Percentiles rank a stretch among this genome's conserved stretches.
Conservation (phyloP, 2,888 invertebrate genomes). For the Endotricha flammealis region DNA sequence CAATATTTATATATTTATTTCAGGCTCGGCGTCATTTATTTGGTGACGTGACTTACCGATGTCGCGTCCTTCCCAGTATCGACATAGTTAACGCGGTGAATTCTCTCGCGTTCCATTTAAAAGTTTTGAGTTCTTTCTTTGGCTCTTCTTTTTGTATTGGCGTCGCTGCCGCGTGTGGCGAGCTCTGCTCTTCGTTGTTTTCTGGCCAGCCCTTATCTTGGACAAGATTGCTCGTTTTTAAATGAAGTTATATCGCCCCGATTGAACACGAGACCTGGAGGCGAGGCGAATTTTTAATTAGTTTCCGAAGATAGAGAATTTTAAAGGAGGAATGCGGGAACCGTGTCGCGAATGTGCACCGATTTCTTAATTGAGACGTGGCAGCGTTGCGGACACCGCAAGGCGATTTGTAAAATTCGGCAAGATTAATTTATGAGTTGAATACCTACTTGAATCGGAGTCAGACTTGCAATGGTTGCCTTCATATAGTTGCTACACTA, state of each 20-base stretch:
- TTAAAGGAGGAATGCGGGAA: conserved; percentile 69
- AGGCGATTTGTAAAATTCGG: conserved; percentile 61
- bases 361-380: conserved; percentile 72
- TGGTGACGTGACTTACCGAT: conserved; percentile 76
- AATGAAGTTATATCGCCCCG: conserved; percentile 77
- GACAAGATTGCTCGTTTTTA: conserved; percentile 77
- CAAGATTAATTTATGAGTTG: conserved; percentile 65
- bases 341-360: conserved; percentile 58
- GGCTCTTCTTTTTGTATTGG: conserved; percentile 55
- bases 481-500: conserved; percentile 39
- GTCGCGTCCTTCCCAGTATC: conserved; percentile 77
- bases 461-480: conserved; percentile 31
- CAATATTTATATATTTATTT: conserved; percentile 77
- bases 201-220: conserved; percentile 72
- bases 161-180: conserved; percentile 66
- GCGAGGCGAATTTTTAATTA: conserved; percentile 77
- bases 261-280: conserved; percentile 68
- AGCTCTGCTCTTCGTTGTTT: conserved; percentile 73
- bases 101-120: conserved; percentile 75
- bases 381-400: conserved; percentile 45
- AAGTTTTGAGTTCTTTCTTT: conserved; percentile 65
- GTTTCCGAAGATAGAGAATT: conserved; percentile 77
- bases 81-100: conserved; percentile 74
- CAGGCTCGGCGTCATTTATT: conserved; percentile 70
- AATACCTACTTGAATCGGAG: conserved; percentile 51